Evolutionary conservation across 92 coral and sea anemone genomes (phyloP), one percentile per base, ranked within the genome.

Genomic region (Bergia sp.): DNA sequence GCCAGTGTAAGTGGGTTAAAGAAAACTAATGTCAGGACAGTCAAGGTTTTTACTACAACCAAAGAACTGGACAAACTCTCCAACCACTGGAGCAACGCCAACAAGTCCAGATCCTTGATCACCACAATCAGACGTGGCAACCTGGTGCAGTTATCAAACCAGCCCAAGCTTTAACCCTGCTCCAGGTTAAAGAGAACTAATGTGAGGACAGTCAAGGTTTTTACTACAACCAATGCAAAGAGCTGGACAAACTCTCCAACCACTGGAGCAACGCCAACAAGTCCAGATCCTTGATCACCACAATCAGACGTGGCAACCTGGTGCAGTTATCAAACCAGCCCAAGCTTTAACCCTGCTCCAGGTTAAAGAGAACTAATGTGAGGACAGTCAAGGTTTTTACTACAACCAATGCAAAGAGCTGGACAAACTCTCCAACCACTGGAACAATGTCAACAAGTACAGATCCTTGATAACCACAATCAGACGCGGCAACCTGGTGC

Each of bases 401-500:
- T 88, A 88, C 82, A 88, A 79, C 86, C 86, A 85, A 29, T 29
- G 29, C 29, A 29, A 75, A 66, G 37, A 86, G 72, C 88, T 20
- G 88, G 91, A 75, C 91, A 86, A 88, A 36, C 86, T 69, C 42
- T 86, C 45, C 77, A 89, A 79, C 76, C 89, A 49, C 53, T 91
- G 1, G 67, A 89, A 12, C 81, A 78, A 67, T 90, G 88, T 73
- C 75, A 93, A 73, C 61, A 76, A 36, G 49, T 91, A 37, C 67
- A 86, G 67, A 88, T 89, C 23, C 86, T 36, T 65, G 92, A 93
- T 73, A 87, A 91, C 85, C 92, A 83, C 58, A 81, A 79, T 3
- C 81, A 93, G 42, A 91, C 79, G 10, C 86, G 89, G 89, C 61
- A 93, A 58, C 86, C 80, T 6, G 92, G 93, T 6, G 81, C 86